Evolutionary conservation across 1,140 invertebrate genomes (phyloP).

Genomic region (Plectus sambesii): DNA sequence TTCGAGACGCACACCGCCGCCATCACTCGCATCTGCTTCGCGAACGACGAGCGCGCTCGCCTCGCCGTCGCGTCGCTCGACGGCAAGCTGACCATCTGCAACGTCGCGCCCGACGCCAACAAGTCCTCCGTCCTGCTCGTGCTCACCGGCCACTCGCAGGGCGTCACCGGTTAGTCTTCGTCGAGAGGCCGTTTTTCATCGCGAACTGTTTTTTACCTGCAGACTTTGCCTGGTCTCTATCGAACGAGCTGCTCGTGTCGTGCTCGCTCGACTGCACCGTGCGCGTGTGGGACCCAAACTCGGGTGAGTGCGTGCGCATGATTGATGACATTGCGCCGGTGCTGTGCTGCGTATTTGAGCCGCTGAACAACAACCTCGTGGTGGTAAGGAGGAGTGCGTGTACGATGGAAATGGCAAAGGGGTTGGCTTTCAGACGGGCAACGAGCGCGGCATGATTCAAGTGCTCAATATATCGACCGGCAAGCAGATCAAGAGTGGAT

Average conservation of each 20-base stretch:
- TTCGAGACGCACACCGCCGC: constrained; percentile 62
- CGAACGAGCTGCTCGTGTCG: constrained; percentile 49
- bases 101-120: constrained; percentile 47
- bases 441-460: constrained; percentile 44
- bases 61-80: constrained; percentile 48
- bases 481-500: constrained; percentile 48
- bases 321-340: constrained; percentile 28
- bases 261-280: constrained; percentile 46
- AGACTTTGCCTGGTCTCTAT: constrained; percentile 50
- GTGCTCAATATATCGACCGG: constrained; percentile 49
- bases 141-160: constrained; percentile 46
- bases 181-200: background rate
- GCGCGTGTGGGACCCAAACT: constrained; percentile 48
- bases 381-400: constrained; percentile 38
- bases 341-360: constrained; percentile 47
- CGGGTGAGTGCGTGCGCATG: constrained; percentile 42
- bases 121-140: constrained; percentile 47
- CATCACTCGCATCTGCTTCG: constrained; percentile 49
- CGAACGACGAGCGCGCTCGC: constrained; percentile 48
- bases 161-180: constrained; percentile 44
- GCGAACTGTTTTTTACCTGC: constrained; percentile 14
- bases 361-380: constrained; percentile 50
- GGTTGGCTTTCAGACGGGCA: constrained; percentile 42
- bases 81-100: constrained; percentile 47
- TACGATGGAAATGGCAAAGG: constrained; percentile 11